Evolutionary conservation across 2,797 vertebrate species (phyloP).

Genomic region (Crypturellus tataupa): DNA sequence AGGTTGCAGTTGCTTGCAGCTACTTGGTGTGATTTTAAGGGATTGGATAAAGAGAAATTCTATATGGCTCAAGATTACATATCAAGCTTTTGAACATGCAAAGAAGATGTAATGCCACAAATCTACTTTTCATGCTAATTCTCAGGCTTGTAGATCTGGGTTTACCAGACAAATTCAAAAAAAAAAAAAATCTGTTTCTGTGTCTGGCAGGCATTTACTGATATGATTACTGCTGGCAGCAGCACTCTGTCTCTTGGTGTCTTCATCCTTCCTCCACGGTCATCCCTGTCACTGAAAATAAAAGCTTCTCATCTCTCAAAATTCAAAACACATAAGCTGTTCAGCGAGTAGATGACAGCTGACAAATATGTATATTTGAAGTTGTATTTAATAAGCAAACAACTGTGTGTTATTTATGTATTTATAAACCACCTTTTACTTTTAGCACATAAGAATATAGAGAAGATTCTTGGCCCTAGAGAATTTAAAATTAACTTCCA

Average conservation of each 20-base stretch:
- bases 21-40: not conserved
- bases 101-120: not conserved
- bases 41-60: not conserved
- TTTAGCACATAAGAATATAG: not conserved
- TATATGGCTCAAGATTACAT: not conserved
- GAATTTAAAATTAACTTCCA: slow-evolving; percentile 41
- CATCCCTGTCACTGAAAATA: not conserved
- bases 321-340: accelerated
- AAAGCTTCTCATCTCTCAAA: not conserved
- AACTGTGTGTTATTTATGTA: accelerated
- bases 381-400: not conserved
- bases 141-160: not conserved
- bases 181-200: not conserved
- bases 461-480: not conserved
- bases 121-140: not conserved
- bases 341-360: not conserved
- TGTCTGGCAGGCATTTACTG: not conserved
- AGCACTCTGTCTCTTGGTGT: not conserved
- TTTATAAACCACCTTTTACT: not conserved
- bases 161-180: not conserved
- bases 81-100: not conserved
- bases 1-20: not conserved
- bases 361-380: not conserved
- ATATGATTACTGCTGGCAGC: not conserved
- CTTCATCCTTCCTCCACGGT: not conserved